Base-by-base conservation (phyloP, 53 echinoderm and acorn worm genomes). In the Hippasteria phrygiana region DNA sequence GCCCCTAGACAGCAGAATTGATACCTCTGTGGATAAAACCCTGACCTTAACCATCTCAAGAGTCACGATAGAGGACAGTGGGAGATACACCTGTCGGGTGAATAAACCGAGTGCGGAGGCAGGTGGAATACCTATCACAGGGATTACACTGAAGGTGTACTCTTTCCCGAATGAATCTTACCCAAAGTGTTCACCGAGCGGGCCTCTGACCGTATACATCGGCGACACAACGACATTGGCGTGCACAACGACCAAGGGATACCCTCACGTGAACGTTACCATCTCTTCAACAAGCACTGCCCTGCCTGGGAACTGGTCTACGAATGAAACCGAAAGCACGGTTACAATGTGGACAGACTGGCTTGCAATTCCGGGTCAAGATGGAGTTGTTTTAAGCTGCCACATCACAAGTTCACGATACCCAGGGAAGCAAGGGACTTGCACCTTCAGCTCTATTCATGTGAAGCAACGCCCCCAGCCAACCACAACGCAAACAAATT, bases 221-320 rank as follows among this genome's bases (percentile, higher is more conserved):
- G 67, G 88, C 37, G 47, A 64, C n/a, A 32, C n/a, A 62, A 63
- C 22, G 66, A 63, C 77, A 24, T 56, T 71, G 77, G 40, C 32
- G 2, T 73, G 73, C 41, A 5, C 43, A 4, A 8, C 43, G 5
- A 0, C 4, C 22, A 6, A 1, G 20, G 73, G 42, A 5, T 20
- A 40, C 22, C 43, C 43, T 73, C 1, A 42, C 41, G 43, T 73
- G 16, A 24, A 73, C 43, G 0, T 73, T 4, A 3, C 22, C 43
- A 43, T 43, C 43, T 42, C 41, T 10, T n/a, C 73, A 9, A 20
- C 6, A 22, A 16, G 0, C 73, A 0, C 4, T 32, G 43, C 10
- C 35, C 26, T 27, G 16, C 0, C 1, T 43, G 43, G 9, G 5
- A 8, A 11, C 2, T 40, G 73, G 73, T 40, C 1, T 0, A 43